Evolutionary conservation across 2,888 invertebrate genomes (phyloP).

Genomic region (Petrolisthes manimaculis): DNA sequence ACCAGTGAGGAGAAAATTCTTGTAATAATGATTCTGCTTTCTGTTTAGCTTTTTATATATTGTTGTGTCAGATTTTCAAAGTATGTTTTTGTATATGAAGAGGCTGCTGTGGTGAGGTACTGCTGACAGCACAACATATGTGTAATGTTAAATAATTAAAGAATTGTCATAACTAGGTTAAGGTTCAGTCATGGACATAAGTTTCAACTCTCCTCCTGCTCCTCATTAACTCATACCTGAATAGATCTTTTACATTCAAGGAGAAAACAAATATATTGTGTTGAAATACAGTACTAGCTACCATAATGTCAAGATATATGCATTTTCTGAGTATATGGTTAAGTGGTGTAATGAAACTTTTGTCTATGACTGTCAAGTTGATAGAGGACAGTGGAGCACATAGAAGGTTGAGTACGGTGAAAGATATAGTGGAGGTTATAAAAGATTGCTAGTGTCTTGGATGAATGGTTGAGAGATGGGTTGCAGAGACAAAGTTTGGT

Average conservation of each 20-base stretch:
- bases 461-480: constrained; percentile 26
- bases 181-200: constrained; percentile 4
- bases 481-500: constrained; percentile 2
- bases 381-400: no score
- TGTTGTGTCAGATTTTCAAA: constrained; percentile 22
- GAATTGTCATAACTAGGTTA: constrained; percentile 15
- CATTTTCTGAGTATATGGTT: no score
- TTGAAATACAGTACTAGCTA: no score
- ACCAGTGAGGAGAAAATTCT: constrained; percentile 53
- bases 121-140: constrained; percentile 11
- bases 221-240: no score
- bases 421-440: no score
- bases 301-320: no score
- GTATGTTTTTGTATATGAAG: neutral
- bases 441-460: constrained; percentile 24
- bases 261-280: no score
- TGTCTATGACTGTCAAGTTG: no score
- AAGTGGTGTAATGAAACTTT: no score
- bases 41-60: constrained; percentile 47
- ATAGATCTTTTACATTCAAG: no score
- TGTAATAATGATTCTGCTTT: constrained; percentile 51
- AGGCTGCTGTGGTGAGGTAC: constrained; percentile 35
- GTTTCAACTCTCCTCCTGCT: no score
- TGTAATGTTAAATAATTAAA: constrained; percentile 8
- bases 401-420: no score